phyloP scores from a whole-genome alignment of 2,888 invertebrate genomes.

The Athrips mouffetella region DNA sequence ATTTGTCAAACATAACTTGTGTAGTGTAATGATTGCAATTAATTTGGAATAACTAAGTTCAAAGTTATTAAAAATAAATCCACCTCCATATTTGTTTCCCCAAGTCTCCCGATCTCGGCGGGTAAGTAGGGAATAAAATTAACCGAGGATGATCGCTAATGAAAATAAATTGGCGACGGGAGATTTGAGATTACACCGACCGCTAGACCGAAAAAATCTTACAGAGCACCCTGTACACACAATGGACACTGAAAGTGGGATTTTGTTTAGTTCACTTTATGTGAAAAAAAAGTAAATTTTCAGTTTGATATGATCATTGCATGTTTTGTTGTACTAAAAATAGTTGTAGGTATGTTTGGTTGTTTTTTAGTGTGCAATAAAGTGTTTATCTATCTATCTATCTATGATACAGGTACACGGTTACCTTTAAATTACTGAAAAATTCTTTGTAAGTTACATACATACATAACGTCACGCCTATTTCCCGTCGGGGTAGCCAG shows the following conservation, averaged over 20 bases:
- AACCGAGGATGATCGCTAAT: constrained; percentile 83
- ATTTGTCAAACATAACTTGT: not conserved
- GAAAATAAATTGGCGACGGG: constrained; percentile 80
- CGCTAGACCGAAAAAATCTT: constrained; percentile 49
- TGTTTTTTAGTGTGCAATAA: not conserved
- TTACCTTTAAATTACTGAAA: no score
- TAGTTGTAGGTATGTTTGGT: not conserved
- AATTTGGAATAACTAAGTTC: no score
- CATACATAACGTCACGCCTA: no score
- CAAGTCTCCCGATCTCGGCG: constrained; percentile 58
- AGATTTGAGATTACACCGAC: constrained; percentile 77
- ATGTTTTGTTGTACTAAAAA: not conserved
- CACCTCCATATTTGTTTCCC: constrained; percentile 38
- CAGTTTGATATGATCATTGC: no score
- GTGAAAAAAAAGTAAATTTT: no score
- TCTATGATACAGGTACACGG: no score
- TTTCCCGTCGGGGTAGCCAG: no score
- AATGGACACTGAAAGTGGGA: constrained; percentile 30
- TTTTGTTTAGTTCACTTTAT: no score
- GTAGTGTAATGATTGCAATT: no score
- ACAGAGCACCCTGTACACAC: constrained; percentile 38
- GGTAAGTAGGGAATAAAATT: constrained; percentile 81
- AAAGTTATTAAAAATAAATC: constrained; percentile 29
- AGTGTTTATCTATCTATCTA: no score
- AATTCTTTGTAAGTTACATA: no score